Percentiles rank a stretch among this genome's conserved stretches.
Conservation (phyloP, 2,797 vertebrate genomes). For the Cynopterus sphinx region DNA sequence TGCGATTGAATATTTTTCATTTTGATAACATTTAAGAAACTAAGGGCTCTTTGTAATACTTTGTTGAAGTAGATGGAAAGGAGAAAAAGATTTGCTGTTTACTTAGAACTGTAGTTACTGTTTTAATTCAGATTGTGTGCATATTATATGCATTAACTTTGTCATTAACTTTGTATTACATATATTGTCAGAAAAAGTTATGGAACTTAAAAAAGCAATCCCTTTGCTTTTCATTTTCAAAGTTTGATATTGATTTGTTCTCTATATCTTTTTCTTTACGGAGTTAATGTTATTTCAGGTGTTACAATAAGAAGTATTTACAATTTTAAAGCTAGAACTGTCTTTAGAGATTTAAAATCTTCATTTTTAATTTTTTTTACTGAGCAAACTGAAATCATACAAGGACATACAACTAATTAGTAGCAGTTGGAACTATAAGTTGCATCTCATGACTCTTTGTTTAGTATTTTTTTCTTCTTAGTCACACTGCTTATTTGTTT, state of each 20-base stretch:
- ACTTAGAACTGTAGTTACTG: background rate
- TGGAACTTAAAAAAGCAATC: background rate
- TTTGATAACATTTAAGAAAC: constrained; percentile 45
- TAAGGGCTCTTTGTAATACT: constrained; percentile 2
- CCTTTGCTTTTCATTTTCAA: background rate
- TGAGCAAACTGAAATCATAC: background rate
- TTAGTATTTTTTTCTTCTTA: background rate
- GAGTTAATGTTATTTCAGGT: constrained; percentile 5
- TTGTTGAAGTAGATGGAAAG: constrained; percentile 11
- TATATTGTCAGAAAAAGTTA: background rate
- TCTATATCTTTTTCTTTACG: background rate
- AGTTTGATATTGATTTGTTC: background rate
- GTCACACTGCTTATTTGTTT: background rate
- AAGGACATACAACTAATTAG: background rate
- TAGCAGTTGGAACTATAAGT: background rate
- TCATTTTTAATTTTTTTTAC: constrained; percentile 3
- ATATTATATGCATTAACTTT: background rate
- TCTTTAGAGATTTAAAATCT: background rate
- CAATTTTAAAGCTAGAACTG: background rate
- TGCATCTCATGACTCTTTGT: background rate
- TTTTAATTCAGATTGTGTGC: background rate
- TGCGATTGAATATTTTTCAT: background rate
- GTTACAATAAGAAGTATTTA: background rate
- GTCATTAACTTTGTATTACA: background rate
- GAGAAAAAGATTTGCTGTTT: background rate